Evolutionary conservation across 2,113 vertebrate species (phyloP), one percentile per base, ranked within the genome.

Genomic region (Eretmodus cyanostictus): DNA sequence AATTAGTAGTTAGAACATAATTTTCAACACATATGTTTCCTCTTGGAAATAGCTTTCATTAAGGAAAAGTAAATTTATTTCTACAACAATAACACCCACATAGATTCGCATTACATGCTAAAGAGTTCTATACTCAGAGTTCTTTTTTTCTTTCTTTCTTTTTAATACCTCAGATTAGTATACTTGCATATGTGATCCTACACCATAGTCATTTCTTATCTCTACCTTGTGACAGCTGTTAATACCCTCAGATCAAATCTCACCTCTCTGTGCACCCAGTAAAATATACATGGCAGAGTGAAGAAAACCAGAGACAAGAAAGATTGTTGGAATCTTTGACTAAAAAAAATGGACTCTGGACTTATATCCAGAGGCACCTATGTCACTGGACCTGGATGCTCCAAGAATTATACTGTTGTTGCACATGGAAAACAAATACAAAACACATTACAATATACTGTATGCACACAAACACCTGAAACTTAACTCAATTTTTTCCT

Each of bases 271-370:
- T 45, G 38, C 0, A 73, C 38, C 22, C 0, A 1, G 68, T 73
- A 2, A 45, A 73, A 45, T 45, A 45, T 73, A 73, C 38, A 73
- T 4, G 13, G 2, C 22, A 42, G 66, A 73, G 38, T 73, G 38
- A 73, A 73, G 22, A 22, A 42, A 73, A 27, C 66, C 38, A 45
- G 22, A 45, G 66, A 73, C 5, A 71, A 71, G 66, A 73, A 45
- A 45, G 2, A 38, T 27, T 42, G 38, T 73, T 42, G 22, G 38
- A 73, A 0, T 73, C 8, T 45, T 27, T 42, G 40, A 73, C 13
- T 73, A 27, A 73, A 71, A 22, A 0, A 1, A 13, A 3, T 73
- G 38, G 8, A 73, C 8, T 73, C 22, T 71, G 38, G 38, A 2
- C 38, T 27, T 45, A 2, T 45, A 42, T 5, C 13, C 8, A 27